Evolutionary conservation across 37 sponge, comb jelly and placozoan species (phyloP), one percentile per base, ranked within the genome.

Genomic region (Tethya wilhelma): DNA sequence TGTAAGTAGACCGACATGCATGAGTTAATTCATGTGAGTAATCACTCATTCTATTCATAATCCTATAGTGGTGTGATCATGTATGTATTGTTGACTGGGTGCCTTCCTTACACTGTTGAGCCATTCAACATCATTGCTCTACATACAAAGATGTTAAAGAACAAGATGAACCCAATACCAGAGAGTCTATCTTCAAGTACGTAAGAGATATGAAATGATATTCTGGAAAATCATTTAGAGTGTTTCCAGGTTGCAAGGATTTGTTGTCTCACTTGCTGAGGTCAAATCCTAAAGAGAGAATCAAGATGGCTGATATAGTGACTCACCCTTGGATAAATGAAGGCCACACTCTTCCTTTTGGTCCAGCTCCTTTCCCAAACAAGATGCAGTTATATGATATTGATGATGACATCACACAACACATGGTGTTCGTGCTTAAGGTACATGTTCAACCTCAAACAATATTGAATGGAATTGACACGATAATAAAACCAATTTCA

Each of bases 81-180:
- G 95, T 97, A 88, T 79, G 98, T 95, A 26, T 95, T 97, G 98
- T 81, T 97, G 58, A 95, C 98, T 28, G 98, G 93, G 9, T 85
- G 81, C 33, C 84, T 97, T 45, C 98, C 98, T 5, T 97, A 85
- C 76, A 88, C 86, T 33, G 95, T 95, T 49, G 93, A 97, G 70
- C 91, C 98, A 2, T 87, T 90, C 83, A 90, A 95, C 79, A 92
- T 97, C 64, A 92, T 93, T 37, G 93, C 89, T 12, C 87, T 97
- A 2, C 98, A 97, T 69, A 93, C 91, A 9, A 93, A 97, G 84
- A 97, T 97, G 71, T 68, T 97, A 63, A 86, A 90, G 62, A 91
- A 89, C 58, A 90, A 90, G 59, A 97, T 91, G 80, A 97, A 94
- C 44, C 95, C 92, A 19, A 97, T 97, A 25, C 98, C 98, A 2